Base-by-base conservation (phyloP, 2,888 invertebrate species). In the Caprella mutica region DNA sequence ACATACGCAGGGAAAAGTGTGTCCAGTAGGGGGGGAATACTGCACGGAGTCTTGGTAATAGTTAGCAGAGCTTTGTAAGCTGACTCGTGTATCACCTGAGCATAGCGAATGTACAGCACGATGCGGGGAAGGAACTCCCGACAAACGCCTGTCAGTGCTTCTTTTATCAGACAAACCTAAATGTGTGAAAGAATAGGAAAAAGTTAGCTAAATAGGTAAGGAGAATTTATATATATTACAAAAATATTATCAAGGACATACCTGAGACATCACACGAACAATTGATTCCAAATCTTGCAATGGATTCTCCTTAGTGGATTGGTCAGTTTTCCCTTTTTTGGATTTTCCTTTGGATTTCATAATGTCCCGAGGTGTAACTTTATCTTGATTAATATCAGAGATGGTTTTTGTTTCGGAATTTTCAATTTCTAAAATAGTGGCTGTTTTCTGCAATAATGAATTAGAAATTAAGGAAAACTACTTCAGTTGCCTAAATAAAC, bases 1-100 rank as follows among this genome's bases (percentile, higher is more conserved):
- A 48, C 48, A 24, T 48, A 48, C n/a, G 48, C 48, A 12, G 48
- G 48, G 48, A 48, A 48, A 26, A 29, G 30, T 19, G 48, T 48
- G 19, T 48, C 48, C n/a, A 48, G 19, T 12, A 48, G 27, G 5
- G 29, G 29, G 17, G 29, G 48, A 30, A 48, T 48, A 30, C 48
- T 48, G 48, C 48, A 48, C 3, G 48, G 48, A 6, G 48, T 48
- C 48, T 29, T 23, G 27, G 26, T 48, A 9, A 48, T 48, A 30
- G 48, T 48, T 27, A 30, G 21, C 29, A 48, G 48, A 30, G 30
- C 17, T 12, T 30, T 27, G 5, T 27, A 8, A 21, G 48, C 48
- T 4, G 48, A 27, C 19, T 27, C 19, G 30, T 48, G 48, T 21
- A 48, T 17, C 29, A 27, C 29, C 19, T 48, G 48, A 2, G 29